Evolutionary conservation across 2,113 vertebrate species (phyloP).

Genomic region (Clarias batrachus): DNA sequence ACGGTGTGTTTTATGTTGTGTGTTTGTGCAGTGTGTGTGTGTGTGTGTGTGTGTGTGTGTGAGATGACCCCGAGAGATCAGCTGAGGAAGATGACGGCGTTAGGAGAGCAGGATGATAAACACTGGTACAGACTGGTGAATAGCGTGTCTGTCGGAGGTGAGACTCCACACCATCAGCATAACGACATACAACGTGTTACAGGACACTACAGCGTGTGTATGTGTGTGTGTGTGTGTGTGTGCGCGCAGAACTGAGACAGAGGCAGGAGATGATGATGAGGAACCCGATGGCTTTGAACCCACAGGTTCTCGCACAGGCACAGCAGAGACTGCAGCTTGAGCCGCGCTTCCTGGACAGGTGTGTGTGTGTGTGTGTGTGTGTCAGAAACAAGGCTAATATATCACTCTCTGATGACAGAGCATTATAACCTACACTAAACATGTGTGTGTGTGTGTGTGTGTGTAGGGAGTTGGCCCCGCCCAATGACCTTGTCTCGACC

Average conservation of each 20-base stretch:
- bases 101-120: slow-evolving; percentile 86
- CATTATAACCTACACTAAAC: background rate
- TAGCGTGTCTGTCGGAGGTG: slow-evolving; percentile 84
- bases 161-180: slow-evolving; percentile 35
- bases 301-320: slow-evolving; percentile 77
- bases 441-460: slow-evolving; percentile 23
- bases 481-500: slow-evolving; percentile 79
- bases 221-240: slow-evolving; percentile 19
- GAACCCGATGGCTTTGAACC: slow-evolving; percentile 87
- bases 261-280: slow-evolving; percentile 85
- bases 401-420: background rate
- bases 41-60: slow-evolving; percentile 32
- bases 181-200: background rate
- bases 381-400: background rate
- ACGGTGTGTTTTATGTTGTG: background rate
- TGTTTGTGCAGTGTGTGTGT: slow-evolving; percentile 8
- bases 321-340: slow-evolving; percentile 88
- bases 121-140: slow-evolving; percentile 81
- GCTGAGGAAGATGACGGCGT: slow-evolving; percentile 79
- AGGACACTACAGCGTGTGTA: background rate
- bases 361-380: slow-evolving; percentile 35
- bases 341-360: slow-evolving; percentile 85
- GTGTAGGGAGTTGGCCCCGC: slow-evolving; percentile 79
- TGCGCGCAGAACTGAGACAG: slow-evolving; percentile 81
- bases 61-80: slow-evolving; percentile 85